A percentile compares a stretch with the other conserved stretches of the same genome.
These are phyloP conservation scores for Fratercula arctica DNA, from an alignment of 2,797 vertebrate species.

Conservation along the genomic window DNA sequence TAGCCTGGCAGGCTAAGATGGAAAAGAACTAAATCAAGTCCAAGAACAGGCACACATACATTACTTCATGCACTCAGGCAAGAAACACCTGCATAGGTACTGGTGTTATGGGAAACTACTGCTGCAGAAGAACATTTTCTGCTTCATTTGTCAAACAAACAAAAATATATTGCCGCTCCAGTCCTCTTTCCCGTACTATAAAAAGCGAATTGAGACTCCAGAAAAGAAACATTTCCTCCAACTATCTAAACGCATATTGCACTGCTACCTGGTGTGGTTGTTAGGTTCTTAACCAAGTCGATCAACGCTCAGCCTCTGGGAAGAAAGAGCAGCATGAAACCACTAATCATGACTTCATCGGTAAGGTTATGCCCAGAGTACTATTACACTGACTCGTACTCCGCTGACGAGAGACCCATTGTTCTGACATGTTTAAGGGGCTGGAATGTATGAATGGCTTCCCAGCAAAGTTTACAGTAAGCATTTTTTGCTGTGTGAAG, in stretches of 20 bases:
- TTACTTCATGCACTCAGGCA: background rate
- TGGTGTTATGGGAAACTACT: background rate
- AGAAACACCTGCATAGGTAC: background rate
- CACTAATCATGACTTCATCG: background rate
- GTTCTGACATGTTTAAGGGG: background rate
- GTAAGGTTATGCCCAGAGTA: background rate
- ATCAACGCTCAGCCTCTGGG: background rate
- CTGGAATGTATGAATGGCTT: background rate
- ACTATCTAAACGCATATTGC: background rate
- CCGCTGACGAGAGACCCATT: background rate
- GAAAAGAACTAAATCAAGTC: background rate
- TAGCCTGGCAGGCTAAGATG: background rate
- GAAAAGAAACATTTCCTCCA: background rate
- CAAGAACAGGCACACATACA: background rate
- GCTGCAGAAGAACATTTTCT: background rate
- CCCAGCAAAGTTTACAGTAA: background rate
- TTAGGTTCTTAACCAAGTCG: background rate
- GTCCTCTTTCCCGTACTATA: background rate
- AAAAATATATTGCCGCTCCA: background rate
- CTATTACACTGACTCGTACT: background rate
- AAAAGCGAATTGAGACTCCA: background rate
- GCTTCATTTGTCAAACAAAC: conserved; percentile 13
- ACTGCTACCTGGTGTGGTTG: background rate
- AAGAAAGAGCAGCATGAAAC: background rate
- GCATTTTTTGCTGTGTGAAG: background rate